Percentiles rank a stretch among this genome's conserved stretches.
These are phyloP conservation scores for Acropora yongei DNA, from an alignment of 64 coral and sea anemone genomes.

Conservation along the genomic window DNA sequence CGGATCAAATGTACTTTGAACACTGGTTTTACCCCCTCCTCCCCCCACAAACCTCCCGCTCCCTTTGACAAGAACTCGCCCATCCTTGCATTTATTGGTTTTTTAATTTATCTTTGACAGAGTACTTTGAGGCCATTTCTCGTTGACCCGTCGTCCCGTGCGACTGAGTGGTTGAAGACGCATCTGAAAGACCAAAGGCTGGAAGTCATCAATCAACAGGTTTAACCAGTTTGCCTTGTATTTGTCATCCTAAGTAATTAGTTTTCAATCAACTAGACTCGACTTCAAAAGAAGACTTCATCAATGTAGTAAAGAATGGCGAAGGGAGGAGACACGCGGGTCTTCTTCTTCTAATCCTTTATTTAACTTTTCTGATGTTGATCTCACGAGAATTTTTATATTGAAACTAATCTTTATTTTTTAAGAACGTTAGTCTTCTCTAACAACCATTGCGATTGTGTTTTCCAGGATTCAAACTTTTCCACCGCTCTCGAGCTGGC, in stretches of 20 bases:
- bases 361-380: too few species aligned
- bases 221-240: slow-evolving; percentile 34
- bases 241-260: background rate
- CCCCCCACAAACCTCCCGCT: too few species aligned
- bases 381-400: too few species aligned
- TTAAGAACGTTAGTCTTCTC: background rate
- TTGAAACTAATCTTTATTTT: too few species aligned
- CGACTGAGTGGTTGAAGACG: slow-evolving; percentile 94
- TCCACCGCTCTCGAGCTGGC: slow-evolving; percentile 94
- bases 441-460: background rate
- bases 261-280: too few species aligned
- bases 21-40: too few species aligned
- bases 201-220: slow-evolving; percentile 99
- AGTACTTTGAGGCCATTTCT: slow-evolving; percentile 90
- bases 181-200: slow-evolving; percentile 96
- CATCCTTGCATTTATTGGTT: background rate
- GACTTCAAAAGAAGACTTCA: too few species aligned
- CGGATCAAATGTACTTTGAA: too few species aligned
- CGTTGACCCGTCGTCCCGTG: slow-evolving; percentile 92
- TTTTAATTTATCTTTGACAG: slow-evolving; percentile 36
- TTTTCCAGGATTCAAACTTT: slow-evolving; percentile 92
- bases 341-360: too few species aligned
- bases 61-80: too few species aligned
- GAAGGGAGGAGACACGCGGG: too few species aligned
- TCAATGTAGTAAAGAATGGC: too few species aligned